Conservation (phyloP, 2,888 invertebrate genomes). For the Pheosia gnoma region DNA sequence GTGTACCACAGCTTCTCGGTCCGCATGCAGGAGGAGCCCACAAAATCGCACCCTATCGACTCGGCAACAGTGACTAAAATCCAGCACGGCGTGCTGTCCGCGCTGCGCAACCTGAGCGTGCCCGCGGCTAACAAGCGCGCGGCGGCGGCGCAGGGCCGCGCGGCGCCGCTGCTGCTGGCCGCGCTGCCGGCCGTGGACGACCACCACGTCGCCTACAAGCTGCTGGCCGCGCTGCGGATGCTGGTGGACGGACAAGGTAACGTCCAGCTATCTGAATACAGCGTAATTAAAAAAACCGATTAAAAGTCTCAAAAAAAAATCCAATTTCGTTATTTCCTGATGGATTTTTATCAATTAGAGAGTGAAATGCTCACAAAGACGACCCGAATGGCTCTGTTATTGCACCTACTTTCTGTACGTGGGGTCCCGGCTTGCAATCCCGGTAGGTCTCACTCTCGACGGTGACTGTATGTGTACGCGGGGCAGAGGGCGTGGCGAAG, state of each 20-base stretch:
- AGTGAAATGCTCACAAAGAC: no score
- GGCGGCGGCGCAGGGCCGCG: constrained; percentile 87
- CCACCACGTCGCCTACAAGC: constrained; percentile 92
- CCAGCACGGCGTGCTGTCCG: constrained; percentile 90
- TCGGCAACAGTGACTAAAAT: constrained; percentile 63
- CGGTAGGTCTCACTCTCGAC: no score
- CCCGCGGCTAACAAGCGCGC: constrained; percentile 89
- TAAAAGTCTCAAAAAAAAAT: no score
- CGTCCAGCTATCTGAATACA: no score
- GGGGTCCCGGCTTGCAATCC: no score
- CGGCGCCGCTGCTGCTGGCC: constrained; percentile 83
- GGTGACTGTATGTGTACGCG: no score
- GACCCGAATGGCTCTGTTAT: no score
- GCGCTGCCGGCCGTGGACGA: constrained; percentile 88
- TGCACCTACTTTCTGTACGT: no score
- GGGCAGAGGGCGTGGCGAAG: constrained; percentile 87
- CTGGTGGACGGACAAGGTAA: constrained; percentile 92
- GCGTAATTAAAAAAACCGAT: no score
- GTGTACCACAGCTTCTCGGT: constrained; percentile 53
- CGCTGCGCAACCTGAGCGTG: constrained; percentile 90
- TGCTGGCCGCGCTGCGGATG: constrained; percentile 93
- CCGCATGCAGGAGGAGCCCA: constrained; percentile 43
- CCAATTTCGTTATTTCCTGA: no score
- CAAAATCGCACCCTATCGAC: constrained; percentile 44
- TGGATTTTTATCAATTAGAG: no score